Evolutionary conservation across 2,888 invertebrate species (phyloP), one percentile per base, ranked within the genome.

Genomic region (Drosophila macrothrix): DNA sequence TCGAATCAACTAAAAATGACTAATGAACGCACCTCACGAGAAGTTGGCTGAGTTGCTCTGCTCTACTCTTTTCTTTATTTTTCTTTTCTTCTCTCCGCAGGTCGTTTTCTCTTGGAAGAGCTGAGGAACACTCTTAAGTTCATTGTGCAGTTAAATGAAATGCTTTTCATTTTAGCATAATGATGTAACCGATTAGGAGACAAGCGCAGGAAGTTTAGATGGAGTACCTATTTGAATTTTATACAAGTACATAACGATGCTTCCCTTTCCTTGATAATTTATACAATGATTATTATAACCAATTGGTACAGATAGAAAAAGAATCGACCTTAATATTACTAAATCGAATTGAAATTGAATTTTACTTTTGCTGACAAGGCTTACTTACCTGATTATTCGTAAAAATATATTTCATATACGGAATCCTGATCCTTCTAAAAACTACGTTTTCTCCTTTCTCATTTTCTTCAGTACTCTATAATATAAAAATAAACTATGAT

Each of bases 1-100:
- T 88, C 86, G 86, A 83, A 89, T 91, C 88, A 84, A 84, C 85
- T 85, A 73, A 78, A 87, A 85, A 74, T 87, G 80, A 84, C 88
- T 86, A 89, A 90, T 87, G 89, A 80, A 73, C 64, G 49, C 49
- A 50, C 41, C 67, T 63, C 87, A 79, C 75, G 80, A 71, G 52
- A 61, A 79, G 61, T 72, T 68, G 54, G 33, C n/a, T 39, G 59
- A 46, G 49, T 67, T 73, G 22, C 46, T 9, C 46, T 4, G 4
- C 50, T 22, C 22, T 67, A 4, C 39, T 28, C 54, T 14, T 35
- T 35, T 0, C 19, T 37, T 37, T 19, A 6, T 6, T 46, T n/a
- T 46, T 4, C 25, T 22, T 46, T 46, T 31, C 39, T 35, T 29
- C 29, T 2, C 12, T 29, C 49, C 35, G 4, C 22, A 35, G 14